Evolutionary conservation across 2,113 vertebrate species (phyloP).

Genomic region (Turdus rufiventris): DNA sequence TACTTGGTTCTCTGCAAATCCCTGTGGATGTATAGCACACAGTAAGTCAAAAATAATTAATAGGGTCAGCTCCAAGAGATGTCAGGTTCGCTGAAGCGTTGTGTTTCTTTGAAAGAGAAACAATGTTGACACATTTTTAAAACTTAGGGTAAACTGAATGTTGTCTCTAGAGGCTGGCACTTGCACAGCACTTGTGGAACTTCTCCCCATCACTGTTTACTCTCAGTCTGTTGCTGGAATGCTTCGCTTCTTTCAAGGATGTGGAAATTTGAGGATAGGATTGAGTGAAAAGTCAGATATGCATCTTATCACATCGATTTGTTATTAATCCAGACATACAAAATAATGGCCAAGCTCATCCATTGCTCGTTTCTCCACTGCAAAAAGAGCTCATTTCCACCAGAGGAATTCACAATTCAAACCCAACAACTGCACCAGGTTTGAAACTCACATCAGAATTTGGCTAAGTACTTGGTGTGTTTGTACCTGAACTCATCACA

Average conservation of each 20-base stretch:
- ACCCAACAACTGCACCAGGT: not conserved
- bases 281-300: not conserved
- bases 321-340: not conserved
- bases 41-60: constrained; percentile 65
- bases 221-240: not conserved
- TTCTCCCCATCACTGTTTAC: not conserved
- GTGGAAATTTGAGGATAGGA: not conserved
- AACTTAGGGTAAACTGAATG: not conserved
- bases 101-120: constrained; percentile 9
- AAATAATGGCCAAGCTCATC: not conserved
- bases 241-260: not conserved
- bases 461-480: not conserved
- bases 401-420: not conserved
- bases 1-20: constrained; percentile 46
- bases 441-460: not conserved
- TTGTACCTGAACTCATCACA: not conserved
- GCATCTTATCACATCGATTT: not conserved
- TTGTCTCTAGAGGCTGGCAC: not conserved
- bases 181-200: not conserved
- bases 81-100: not conserved
- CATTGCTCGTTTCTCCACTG: not conserved
- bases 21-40: constrained; percentile 10
- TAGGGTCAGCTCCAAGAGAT: constrained; percentile 41
- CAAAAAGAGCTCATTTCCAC: not conserved
- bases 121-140: constrained; percentile 12